These are phyloP conservation scores for Perognathus longimembris DNA, from an alignment of 2,113 vertebrate genomes.

Conservation along the genomic window DNA sequence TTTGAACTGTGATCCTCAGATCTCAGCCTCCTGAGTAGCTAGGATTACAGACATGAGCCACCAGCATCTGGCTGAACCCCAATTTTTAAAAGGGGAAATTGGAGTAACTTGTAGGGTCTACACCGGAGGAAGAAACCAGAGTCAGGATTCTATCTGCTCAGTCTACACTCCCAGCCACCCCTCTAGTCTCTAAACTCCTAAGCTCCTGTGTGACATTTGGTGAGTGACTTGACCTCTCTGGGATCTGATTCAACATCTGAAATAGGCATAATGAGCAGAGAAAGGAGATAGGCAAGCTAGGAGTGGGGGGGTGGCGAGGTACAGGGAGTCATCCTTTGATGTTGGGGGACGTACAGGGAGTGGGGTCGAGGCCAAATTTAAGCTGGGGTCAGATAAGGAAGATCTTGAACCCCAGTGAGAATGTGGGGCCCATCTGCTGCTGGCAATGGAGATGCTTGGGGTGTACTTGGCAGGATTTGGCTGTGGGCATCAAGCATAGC, in stretches of 20 bases:
- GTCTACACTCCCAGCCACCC: neutral
- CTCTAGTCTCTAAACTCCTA: neutral
- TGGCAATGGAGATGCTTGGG: neutral
- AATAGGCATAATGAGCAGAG: no score
- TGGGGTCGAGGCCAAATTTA: neutral
- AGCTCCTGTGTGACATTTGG: neutral
- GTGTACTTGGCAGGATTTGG: neutral
- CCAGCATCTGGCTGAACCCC: no score
- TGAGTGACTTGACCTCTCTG: neutral
- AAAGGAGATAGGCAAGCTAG: no score
- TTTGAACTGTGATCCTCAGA: no score
- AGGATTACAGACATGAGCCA: no score
- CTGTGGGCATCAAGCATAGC: rapidly evolving
- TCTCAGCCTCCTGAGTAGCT: no score
- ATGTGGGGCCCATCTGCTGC: rapidly evolving
- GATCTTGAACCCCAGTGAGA: neutral
- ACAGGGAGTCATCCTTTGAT: neutral
- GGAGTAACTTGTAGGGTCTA: neutral
- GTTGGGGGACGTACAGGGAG: no score
- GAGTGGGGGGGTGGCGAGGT: no score
- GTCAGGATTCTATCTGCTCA: neutral
- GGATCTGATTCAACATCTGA: neutral
- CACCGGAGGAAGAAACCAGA: neutral
- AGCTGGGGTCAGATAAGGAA: neutral
- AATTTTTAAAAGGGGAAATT: neutral